A percentile compares a stretch with the other conserved stretches of the same genome.
Evolutionary conservation across 1,140 invertebrate species (phyloP).

Genomic region (Drosophila sucinea): DNA sequence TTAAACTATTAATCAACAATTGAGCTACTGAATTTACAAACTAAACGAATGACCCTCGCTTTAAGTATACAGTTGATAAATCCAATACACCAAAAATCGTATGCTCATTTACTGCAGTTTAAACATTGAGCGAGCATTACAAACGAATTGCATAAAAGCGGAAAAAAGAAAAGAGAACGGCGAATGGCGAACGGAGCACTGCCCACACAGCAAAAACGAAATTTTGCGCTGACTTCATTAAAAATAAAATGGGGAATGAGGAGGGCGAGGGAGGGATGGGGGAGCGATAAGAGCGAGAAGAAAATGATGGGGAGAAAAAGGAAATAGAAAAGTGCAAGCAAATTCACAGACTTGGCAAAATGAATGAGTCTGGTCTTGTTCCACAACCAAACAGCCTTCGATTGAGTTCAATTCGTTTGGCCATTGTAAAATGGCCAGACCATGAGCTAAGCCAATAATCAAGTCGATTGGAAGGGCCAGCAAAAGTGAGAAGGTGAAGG

Average conservation of each 20-base stretch:
- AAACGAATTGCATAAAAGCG: constrained; percentile 58
- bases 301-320: constrained; percentile 27
- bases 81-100: neutral
- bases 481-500: constrained; percentile 11
- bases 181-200: constrained; percentile 19
- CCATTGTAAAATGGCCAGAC: constrained; percentile 70
- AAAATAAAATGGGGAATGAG: constrained; percentile 38
- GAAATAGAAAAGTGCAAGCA: constrained; percentile 60
- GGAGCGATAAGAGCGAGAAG: neutral
- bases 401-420: constrained; percentile 67
- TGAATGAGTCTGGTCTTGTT: constrained; percentile 65
- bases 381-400: constrained; percentile 50
- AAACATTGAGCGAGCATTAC: constrained; percentile 55
- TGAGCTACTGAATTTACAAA: too few species aligned
- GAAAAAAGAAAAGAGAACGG: constrained; percentile 37
- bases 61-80: neutral
- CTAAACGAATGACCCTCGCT: too few species aligned
- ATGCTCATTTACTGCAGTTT: constrained; percentile 23
- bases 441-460: constrained; percentile 76
- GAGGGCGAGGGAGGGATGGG: neutral
- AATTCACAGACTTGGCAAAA: constrained; percentile 58
- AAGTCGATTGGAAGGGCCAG: constrained; percentile 23
- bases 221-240: constrained; percentile 75
- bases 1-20: too few species aligned
- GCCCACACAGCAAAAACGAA: constrained; percentile 59